A percentile compares a stretch with the other conserved stretches of the same genome.
Evolutionary conservation across 2,888 invertebrate genomes (phyloP).

Genomic region (Helleia helle): DNA sequence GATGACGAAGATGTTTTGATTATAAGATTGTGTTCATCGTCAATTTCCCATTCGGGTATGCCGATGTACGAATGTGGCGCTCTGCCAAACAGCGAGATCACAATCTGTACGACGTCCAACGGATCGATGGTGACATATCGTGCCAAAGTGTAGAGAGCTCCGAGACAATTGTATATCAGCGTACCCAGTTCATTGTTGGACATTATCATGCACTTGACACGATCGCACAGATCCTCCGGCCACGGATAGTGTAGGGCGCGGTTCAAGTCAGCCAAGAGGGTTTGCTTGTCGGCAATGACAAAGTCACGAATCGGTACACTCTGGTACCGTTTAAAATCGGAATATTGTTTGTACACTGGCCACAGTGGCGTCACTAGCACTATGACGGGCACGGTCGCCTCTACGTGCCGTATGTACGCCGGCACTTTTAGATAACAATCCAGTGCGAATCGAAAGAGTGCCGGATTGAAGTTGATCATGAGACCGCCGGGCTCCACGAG

Average conservation of each 20-base stretch:
- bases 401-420: constrained; percentile 10
- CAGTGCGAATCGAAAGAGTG: constrained; percentile 9
- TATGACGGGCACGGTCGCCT: constrained; percentile 8
- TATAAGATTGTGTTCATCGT: constrained; percentile 7
- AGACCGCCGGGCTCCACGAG: constrained; percentile 3
- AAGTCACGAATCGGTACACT: no score
- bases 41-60: constrained; percentile 6
- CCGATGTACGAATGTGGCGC: constrained; percentile 9
- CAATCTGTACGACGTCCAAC: constrained; percentile 3
- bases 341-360: constrained; percentile 10
- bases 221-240: constrained; percentile 10
- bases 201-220: not conserved
- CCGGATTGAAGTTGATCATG: constrained; percentile 3
- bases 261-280: constrained; percentile 9
- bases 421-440: constrained; percentile 9
- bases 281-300: constrained; percentile 8
- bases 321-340: constrained; percentile 7
- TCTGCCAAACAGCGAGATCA: constrained; percentile 8
- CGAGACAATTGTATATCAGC: constrained; percentile 8
- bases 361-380: constrained; percentile 7
- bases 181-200: constrained; percentile 6
- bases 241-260: constrained; percentile 3
- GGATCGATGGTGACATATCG: constrained; percentile 7
- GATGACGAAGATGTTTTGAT: constrained; percentile 7
- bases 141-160: constrained; percentile 4